A percentile compares a stretch with the other conserved stretches of the same genome.
phyloP scores from a whole-genome alignment of 2,797 vertebrate species.

The Gobionotothen gibberifrons region DNA sequence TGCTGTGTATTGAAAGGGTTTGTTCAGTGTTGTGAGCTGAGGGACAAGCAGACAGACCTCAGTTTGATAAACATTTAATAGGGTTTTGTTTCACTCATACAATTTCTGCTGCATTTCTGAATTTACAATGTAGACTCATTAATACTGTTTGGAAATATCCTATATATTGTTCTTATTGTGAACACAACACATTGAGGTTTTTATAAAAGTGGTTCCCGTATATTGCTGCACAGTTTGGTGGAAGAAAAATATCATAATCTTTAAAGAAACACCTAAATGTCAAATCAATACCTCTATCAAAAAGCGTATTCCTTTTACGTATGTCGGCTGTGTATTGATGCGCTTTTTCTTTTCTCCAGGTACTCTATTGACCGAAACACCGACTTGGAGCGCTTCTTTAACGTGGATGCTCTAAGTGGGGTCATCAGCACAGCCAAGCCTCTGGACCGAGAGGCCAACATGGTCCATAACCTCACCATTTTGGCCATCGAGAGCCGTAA shows the following conservation, averaged over 20 bases:
- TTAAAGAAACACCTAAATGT: conserved; percentile 47
- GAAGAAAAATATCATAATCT: conserved; percentile 34
- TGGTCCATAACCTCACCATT: conserved; percentile 95
- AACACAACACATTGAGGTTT: not conserved
- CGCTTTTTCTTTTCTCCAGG: conserved; percentile 74
- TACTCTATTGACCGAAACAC: conserved; percentile 98
- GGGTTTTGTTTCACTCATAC: conserved; percentile 36
- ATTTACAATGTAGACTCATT: conserved; percentile 7
- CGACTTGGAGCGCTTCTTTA: conserved; percentile 96
- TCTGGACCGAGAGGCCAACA: conserved; percentile 94
- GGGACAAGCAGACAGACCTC: conserved; percentile 42
- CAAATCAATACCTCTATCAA: conserved; percentile 49
- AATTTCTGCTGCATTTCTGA: conserved; percentile 10
- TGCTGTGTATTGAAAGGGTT: conserved; percentile 52
- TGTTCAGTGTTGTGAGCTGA: conserved; percentile 57
- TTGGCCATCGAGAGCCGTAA: conserved; percentile 95
- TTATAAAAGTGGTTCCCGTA: conserved; percentile 9
- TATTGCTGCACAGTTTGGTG: conserved; percentile 5
- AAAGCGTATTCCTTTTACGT: conserved; percentile 33
- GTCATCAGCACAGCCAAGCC: conserved; percentile 94
- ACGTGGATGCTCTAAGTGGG: conserved; percentile 93
- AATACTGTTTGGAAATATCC: conserved; percentile 13
- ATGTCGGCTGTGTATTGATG: conserved; percentile 4
- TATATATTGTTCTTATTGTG: not conserved
- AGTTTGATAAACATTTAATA: conserved; percentile 41